Percentiles rank a stretch among this genome's conserved stretches.
These are phyloP conservation scores for Eleutherodactylus coqui DNA, from an alignment of 2,797 vertebrate genomes.

Conservation along the genomic window DNA sequence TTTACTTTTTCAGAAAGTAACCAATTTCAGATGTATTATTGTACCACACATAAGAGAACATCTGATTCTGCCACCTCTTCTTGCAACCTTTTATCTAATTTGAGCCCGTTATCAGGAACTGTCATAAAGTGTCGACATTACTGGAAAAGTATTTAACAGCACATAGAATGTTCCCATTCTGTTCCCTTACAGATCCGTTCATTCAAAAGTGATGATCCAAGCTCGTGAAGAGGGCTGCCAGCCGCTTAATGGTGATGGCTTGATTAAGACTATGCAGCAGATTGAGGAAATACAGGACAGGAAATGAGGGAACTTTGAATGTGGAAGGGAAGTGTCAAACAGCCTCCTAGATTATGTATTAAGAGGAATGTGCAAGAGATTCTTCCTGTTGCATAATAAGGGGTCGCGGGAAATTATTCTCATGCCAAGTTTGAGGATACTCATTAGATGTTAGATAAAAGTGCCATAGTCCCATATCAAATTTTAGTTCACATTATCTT, in stretches of 20 bases:
- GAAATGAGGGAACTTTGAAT: conserved; percentile 42
- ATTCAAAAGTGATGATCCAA: conserved; percentile 11
- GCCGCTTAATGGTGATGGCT: not conserved
- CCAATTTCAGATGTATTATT: not conserved
- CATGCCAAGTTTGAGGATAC: not conserved
- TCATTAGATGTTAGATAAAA: not conserved
- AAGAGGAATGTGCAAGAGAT: conserved; percentile 34
- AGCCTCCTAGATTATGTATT: conserved; percentile 11
- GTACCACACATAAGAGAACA: not conserved
- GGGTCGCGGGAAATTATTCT: conserved; percentile 48
- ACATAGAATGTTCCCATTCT: not conserved
- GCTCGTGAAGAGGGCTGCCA: not conserved
- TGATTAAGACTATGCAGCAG: not conserved
- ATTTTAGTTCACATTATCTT: not conserved
- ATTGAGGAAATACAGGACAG: conserved; percentile 50
- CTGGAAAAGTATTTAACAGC: conserved; percentile 31
- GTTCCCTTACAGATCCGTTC: conserved; percentile 2
- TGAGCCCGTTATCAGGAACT: not conserved
- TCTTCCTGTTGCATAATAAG: conserved; percentile 44
- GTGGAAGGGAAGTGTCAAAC: conserved; percentile 38
- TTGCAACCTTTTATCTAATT: conserved; percentile 11
- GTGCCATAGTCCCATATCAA: not conserved
- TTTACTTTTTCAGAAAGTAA: not conserved
- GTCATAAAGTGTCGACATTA: conserved; percentile 17
- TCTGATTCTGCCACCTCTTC: not conserved